Percentiles rank a stretch among this genome's conserved stretches.
Evolutionary conservation across 1,140 invertebrate species (phyloP).

Genomic region (Apocrypta bakeri): DNA sequence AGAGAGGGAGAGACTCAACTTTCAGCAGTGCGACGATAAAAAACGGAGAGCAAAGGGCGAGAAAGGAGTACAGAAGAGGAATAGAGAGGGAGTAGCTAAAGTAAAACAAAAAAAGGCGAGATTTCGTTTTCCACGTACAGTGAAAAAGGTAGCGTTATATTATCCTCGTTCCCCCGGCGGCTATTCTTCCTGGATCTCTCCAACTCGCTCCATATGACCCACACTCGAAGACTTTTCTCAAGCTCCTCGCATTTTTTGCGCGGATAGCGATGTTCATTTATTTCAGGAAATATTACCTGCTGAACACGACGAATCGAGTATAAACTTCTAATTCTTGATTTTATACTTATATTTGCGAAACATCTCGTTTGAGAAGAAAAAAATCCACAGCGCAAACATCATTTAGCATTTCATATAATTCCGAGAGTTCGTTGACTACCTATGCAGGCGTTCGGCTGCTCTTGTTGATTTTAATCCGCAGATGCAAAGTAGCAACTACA

Average conservation of each 20-base stretch:
- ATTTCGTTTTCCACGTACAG: conserved; percentile 17
- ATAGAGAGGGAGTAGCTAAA: conserved; percentile 7
- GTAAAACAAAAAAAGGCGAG: neutral
- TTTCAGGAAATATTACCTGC: neutral
- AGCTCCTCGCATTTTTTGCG: neutral
- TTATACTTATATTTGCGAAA: no score
- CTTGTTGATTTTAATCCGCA: conserved; percentile 60
- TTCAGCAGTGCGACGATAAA: conserved; percentile 14
- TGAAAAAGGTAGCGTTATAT: conserved; percentile 10
- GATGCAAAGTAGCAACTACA: neutral
- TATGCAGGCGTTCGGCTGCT: conserved; percentile 48
- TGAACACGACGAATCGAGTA: neutral
- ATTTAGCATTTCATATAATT: conserved; percentile 41
- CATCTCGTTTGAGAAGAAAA: conserved; percentile 44
- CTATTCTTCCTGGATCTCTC: neutral
- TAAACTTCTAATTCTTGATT: neutral
- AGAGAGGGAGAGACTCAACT: conserved; percentile 21
- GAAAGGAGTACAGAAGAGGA: conserved; percentile 10
- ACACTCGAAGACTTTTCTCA: neutral
- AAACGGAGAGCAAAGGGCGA: neutral
- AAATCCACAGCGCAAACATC: conserved; percentile 52
- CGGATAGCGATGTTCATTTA: neutral
- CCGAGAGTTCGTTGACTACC: conserved; percentile 9
- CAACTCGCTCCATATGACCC: neutral
- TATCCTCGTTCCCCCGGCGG: neutral